phyloP scores from a whole-genome alignment of 2,888 invertebrate species.

The Coelopa pilipes region DNA sequence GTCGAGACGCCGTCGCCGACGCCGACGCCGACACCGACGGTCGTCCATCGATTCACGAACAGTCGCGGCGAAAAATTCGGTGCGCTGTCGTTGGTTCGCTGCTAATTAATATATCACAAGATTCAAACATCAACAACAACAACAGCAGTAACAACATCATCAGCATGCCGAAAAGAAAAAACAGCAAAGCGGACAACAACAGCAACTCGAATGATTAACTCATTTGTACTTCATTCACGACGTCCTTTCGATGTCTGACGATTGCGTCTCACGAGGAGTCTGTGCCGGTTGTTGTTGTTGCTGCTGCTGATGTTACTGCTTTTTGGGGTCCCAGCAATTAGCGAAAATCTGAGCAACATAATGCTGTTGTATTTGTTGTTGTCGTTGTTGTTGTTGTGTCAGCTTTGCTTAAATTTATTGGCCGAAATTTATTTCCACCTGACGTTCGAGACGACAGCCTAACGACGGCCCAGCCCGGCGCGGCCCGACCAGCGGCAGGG shows the following conservation, averaged over 20 bases:
- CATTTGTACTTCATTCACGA: constrained; percentile 30
- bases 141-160: no score
- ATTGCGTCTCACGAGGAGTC: no score
- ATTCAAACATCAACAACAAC: no score
- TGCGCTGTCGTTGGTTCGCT: no score
- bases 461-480: background rate
- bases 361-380: background rate
- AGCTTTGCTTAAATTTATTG: constrained; percentile 21
- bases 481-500: no score
- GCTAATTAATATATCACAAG: no score
- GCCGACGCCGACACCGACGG: no score
- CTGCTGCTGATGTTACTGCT: background rate
- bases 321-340: constrained; percentile 21
- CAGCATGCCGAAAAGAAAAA: background rate
- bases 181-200: constrained; percentile 5
- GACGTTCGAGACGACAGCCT: constrained; percentile 21
- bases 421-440: constrained; percentile 32
- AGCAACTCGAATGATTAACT: constrained; percentile 23
- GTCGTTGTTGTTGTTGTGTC: background rate
- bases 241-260: no score
- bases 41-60: no score
- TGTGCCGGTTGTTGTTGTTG: no score
- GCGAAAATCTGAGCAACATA: background rate
- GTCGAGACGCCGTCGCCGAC: no score
- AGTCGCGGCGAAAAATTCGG: no score